These are phyloP conservation scores for Ormyrus thymus DNA, from an alignment of 2,888 invertebrate genomes.

Conservation along the genomic window DNA sequence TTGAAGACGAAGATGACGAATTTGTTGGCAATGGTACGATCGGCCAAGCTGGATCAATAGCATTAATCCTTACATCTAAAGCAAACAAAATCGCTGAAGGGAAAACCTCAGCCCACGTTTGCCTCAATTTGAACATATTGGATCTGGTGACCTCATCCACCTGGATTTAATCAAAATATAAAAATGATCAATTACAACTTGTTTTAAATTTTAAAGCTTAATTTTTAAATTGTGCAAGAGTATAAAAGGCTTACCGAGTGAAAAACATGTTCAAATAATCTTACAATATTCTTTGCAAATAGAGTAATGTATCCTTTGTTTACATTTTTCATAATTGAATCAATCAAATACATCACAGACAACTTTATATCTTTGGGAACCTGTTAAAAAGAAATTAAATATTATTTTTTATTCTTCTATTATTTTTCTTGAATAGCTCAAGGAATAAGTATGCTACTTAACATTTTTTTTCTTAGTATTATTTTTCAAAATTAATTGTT, in stretches of 20 bases:
- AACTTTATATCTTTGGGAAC: conserved; percentile 93
- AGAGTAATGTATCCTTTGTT: conserved; percentile 88
- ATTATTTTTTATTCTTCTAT: conserved; percentile 45
- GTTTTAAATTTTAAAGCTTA: background rate
- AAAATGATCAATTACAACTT: background rate
- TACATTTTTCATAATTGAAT: conserved; percentile 99
- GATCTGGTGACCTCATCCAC: conserved; percentile 94
- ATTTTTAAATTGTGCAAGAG: background rate
- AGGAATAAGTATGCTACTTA: conserved; percentile 23
- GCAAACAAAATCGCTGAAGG: conserved; percentile 91
- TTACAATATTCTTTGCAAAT: conserved; percentile 94
- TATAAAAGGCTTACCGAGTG: conserved; percentile 84
- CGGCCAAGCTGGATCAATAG: conserved; percentile 97
- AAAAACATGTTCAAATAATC: conserved; percentile 94
- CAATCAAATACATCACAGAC: conserved; percentile 97
- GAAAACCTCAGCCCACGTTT: conserved; percentile 97
- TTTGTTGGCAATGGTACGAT: conserved; percentile 73
- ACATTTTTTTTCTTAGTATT: conserved; percentile 39
- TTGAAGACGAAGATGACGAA: conserved; percentile 76
- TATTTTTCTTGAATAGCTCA: conserved; percentile 13
- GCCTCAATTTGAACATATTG: conserved; percentile 94
- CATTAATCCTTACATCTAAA: conserved; percentile 91
- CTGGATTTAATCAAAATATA: conserved; percentile 75
- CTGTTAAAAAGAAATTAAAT: conserved; percentile 79
- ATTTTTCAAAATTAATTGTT: background rate